Percentiles rank a stretch among this genome's conserved stretches.
These are phyloP conservation scores for Mormyrus proboscirostris DNA, from an alignment of 2,797 vertebrate species.

Conservation along the genomic window DNA sequence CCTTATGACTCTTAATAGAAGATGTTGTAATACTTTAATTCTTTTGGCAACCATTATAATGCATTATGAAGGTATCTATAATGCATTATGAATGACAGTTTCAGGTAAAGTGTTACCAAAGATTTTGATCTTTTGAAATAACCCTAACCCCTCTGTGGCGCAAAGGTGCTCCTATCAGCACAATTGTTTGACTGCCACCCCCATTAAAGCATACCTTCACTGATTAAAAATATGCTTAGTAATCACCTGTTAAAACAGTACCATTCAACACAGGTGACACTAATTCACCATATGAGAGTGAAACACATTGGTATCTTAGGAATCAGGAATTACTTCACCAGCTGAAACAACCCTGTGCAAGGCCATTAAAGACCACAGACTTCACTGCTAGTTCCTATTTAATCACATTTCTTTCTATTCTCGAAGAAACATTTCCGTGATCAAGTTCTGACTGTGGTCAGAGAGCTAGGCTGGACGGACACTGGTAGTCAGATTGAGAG, in stretches of 20 bases:
- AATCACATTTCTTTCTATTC: constrained; percentile 32
- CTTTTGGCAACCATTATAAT: neutral
- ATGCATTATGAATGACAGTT: neutral
- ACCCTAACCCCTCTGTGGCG: neutral
- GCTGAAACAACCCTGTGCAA: neutral
- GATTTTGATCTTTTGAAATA: neutral
- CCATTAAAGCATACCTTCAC: neutral
- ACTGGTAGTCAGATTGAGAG: constrained; percentile 63
- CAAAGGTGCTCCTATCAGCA: neutral
- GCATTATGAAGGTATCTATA: neutral
- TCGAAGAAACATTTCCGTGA: constrained; percentile 67
- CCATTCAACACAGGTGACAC: neutral
- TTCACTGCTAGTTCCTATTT: neutral
- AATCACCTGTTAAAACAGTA: neutral
- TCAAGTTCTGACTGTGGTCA: constrained; percentile 62
- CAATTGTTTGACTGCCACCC: neutral
- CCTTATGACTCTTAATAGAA: neutral
- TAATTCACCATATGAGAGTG: neutral
- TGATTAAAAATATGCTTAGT: neutral
- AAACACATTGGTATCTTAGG: neutral
- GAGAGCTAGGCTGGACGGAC: constrained; percentile 66
- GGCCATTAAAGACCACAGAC: neutral
- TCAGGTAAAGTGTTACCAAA: neutral
- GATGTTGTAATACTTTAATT: neutral
- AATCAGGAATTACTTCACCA: neutral